Conservation (phyloP, 2,113 vertebrate species). For the Centrocercus urophasianus region DNA sequence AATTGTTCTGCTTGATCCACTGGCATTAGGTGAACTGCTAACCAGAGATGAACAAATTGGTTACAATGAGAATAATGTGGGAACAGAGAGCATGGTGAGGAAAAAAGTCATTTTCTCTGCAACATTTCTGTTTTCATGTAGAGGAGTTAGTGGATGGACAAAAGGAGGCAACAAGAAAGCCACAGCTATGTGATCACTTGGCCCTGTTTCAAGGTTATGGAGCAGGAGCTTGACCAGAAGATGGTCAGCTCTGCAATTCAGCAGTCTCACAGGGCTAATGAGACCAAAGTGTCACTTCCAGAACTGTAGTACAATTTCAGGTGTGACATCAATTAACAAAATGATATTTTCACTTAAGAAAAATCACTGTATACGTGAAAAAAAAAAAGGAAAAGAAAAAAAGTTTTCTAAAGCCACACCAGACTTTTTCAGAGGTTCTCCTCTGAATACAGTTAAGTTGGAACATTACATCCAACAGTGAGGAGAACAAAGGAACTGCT, state of each 20-base stretch:
- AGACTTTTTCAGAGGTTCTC: neutral
- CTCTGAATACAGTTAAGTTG: neutral
- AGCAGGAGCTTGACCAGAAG: neutral
- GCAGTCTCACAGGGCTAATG: constrained; percentile 7
- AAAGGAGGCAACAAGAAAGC: neutral
- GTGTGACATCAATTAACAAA: constrained; percentile 3
- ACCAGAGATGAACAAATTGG: neutral
- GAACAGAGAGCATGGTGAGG: neutral
- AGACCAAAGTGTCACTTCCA: neutral
- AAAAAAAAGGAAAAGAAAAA: neutral
- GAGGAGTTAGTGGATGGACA: neutral
- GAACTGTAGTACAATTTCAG: neutral
- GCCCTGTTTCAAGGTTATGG: neutral
- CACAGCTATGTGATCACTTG: neutral
- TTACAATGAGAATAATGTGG: neutral
- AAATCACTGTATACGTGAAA: neutral
- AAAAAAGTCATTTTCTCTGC: neutral
- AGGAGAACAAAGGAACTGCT: neutral
- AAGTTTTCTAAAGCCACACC: neutral
- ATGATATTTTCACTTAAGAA: neutral
- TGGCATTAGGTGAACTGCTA: neutral
- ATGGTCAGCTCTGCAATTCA: neutral
- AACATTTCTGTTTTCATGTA: neutral
- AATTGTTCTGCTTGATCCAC: neutral
- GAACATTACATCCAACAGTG: neutral